Conservation (phyloP, 2,797 vertebrate genomes). For the Gymnothorax javanicus region DNA sequence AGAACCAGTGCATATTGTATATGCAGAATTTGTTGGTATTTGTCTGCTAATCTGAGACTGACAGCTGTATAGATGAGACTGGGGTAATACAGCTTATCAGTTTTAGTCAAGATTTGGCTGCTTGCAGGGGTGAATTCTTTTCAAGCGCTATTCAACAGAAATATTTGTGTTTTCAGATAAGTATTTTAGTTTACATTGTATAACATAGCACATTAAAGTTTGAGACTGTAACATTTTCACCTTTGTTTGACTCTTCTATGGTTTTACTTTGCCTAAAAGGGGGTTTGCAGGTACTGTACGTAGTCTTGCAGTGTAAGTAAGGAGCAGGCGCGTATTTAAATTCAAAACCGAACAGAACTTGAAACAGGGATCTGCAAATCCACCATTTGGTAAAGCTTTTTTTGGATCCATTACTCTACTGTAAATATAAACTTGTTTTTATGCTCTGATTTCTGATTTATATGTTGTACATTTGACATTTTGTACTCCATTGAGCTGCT, state of each 20-base stretch:
- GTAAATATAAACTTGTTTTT: conserved; percentile 8
- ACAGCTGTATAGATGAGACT: background rate
- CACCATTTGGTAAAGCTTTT: background rate
- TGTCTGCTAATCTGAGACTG: background rate
- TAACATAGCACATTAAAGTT: background rate
- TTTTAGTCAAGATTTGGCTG: too few species aligned
- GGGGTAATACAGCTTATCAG: background rate
- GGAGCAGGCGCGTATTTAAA: background rate
- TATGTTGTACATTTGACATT: background rate
- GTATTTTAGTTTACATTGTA: background rate
- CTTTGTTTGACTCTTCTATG: background rate
- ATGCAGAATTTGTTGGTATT: background rate
- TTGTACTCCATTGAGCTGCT: background rate
- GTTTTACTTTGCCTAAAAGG: background rate
- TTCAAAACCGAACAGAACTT: background rate
- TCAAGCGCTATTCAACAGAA: background rate
- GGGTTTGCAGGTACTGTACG: background rate
- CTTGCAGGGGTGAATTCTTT: too few species aligned
- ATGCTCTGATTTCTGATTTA: background rate
- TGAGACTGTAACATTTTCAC: conserved; percentile 1
- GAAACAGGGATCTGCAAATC: background rate
- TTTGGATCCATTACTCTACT: background rate
- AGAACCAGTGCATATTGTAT: background rate
- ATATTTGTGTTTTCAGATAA: background rate
- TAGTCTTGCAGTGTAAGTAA: background rate